Base-by-base conservation (phyloP, 1,140 invertebrate genomes). In the Drosophila littoralis region DNA sequence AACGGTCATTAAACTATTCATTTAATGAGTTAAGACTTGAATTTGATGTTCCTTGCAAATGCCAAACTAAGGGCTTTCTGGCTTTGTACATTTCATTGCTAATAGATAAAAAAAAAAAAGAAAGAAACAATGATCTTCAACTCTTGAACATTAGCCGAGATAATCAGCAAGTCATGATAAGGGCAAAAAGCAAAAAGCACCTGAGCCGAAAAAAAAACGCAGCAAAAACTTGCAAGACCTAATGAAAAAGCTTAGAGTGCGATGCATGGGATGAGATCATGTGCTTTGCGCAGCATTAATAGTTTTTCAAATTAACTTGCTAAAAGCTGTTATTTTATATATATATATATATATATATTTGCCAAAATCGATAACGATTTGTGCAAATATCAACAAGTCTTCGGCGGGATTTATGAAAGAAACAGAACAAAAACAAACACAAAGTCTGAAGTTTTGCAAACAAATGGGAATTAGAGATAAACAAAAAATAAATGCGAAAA, bases 251-350 rank as follows among this genome's bases (percentile, higher is more conserved):
- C 42, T 50, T 51, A 67, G 3, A 28, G 4, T 28, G 22, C 22
- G 22, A 28, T 28, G 73, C 52, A 40, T 45, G 38, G 69, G 76
- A 69, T 69, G 75, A 69, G 76, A 88, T 88, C 79, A 83, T 88
- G 75, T 77, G 82, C 58, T 66, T 58, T 12, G 32, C 35, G 7
- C 15, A 43, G 13, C 35, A 43, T 46, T 63, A 69, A 40, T 77
- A 70, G 67, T 77, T 65, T 75, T 78, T 79, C 48, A 64, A 36
- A 78, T 73, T 60, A 85, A 78, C 70, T 57, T 63, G 82, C 77
- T 77, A 77, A 63, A 75, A 71, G 38, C 43, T 46, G 15, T 15
- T 45, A 33, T 57, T 7, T 46, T 13, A 42, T 28, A 32, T 15
- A 42, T n/a, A 52, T 17, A 64, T 32, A 51, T 15, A 12, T 51